Evolutionary conservation across 2,797 vertebrate species (phyloP), one percentile per base, ranked within the genome.

Genomic region (Acanthurus leucopareius): DNA sequence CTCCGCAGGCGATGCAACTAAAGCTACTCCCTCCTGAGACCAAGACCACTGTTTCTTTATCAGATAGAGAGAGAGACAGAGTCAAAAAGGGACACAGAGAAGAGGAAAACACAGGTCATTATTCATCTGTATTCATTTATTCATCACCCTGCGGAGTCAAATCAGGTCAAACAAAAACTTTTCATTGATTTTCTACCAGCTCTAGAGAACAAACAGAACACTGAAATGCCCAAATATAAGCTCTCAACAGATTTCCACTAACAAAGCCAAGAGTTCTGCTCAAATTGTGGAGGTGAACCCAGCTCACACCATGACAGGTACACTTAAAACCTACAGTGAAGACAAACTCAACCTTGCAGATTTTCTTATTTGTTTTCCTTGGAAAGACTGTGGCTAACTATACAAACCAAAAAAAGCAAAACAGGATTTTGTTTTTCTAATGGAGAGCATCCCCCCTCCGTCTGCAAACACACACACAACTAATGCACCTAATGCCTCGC

Each of bases 401-500:
- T 79, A 74, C 71, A 86, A 68, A 83, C 67, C 62, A 69, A 81
- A 80, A 69, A 65, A 83, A 71, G 61, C 20, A 53, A 82, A 84
- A 73, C 28, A 77, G 59, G 51, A 52, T 71, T 84, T 89, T 82
- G 52, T 73, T 84, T 82, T 79, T 64, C 76, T 74, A 58, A 82
- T 76, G 74, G 75, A 84, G 83, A 79, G 28, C 69, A 48, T 80
- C 64, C 35, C 73, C 63, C 25, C 3, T 32, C 63, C 47, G 48
- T 75, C 79, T 10, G 47, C 75, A 75, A 65, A 77, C 59, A 88
- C 54, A 77, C 65, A 73, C 54, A 73, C 54, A 73, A 60, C 71
- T 80, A 86, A 89, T 90, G 86, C 71, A 76, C 25, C 77, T 83
- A 85, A 86, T 84, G 73, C 86, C 77, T 89, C 79, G 75, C 86